Evolutionary conservation across 2,888 invertebrate species (phyloP).

Genomic region (Tachina fera): DNA sequence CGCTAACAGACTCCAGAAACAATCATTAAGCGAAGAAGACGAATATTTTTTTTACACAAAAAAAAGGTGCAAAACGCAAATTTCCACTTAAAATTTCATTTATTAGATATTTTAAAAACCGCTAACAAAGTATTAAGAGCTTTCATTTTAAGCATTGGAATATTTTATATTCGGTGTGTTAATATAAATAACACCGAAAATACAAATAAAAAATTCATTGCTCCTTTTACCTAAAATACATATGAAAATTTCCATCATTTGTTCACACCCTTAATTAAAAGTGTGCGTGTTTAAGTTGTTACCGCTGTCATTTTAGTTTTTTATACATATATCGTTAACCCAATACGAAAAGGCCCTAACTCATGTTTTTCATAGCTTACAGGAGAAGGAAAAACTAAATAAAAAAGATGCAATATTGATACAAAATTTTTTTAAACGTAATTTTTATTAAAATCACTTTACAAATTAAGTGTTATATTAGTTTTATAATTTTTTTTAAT

Average conservation of each 20-base stretch:
- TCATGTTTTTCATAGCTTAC: no score
- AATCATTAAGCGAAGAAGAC: no score
- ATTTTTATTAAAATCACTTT: no score
- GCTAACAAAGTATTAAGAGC: conserved; percentile 80
- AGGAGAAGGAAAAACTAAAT: no score
- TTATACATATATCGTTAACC: no score
- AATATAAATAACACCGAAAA: conserved; percentile 9
- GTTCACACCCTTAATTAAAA: conserved; percentile 81
- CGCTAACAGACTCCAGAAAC: no score
- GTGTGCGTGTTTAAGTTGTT: conserved; percentile 74
- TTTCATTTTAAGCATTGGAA: conserved; percentile 69
- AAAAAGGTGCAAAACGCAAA: conserved; percentile 28
- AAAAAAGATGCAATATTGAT: no score
- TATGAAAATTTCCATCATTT: conserved; percentile 45
- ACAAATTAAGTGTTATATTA: no score
- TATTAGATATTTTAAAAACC: conserved; percentile 72
- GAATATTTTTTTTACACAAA: neutral
- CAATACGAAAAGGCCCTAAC: no score
- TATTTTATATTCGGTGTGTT: conserved; percentile 42
- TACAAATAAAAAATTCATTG: conserved; percentile 20
- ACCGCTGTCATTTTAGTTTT: conserved; percentile 41
- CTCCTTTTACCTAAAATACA: conserved; percentile 30
- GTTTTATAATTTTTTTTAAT: no score
- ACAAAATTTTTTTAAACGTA: no score
- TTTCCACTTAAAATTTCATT: conserved; percentile 62